phyloP scores from a whole-genome alignment of 1,140 invertebrate species.

The Portunus trituberculatus region DNA sequence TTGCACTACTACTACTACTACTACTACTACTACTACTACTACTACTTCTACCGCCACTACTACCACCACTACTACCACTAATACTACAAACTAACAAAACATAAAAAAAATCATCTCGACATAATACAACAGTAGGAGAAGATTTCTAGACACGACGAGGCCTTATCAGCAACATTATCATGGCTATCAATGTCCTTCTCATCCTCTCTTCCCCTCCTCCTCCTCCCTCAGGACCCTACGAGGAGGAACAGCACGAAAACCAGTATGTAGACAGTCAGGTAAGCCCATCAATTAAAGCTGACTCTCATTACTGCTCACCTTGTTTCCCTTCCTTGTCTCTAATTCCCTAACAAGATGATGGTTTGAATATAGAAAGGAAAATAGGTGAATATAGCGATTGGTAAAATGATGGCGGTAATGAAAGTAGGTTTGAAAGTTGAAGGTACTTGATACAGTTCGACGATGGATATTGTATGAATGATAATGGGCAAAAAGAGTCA shows the following conservation, averaged over 20 bases:
- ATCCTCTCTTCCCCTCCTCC: not conserved
- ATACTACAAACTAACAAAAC: not conserved
- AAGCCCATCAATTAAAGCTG: not conserved
- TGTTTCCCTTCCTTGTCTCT: not conserved
- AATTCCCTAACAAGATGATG: no score
- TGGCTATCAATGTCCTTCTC: not conserved
- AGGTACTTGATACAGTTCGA: no score
- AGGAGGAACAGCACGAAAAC: not conserved
- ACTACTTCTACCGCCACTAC: slow-evolving; percentile 34
- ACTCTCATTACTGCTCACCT: not conserved
- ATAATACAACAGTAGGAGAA: no score
- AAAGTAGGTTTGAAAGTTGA: no score
- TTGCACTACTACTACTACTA: not conserved
- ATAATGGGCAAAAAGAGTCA: no score
- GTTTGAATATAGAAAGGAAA: no score
- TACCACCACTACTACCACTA: slow-evolving; percentile 13
- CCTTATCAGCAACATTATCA: not conserved
- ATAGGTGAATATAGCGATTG: no score
- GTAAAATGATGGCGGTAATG: no score
- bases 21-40: slow-evolving; percentile 40
- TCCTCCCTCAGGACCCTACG: not conserved
- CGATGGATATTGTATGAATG: no score
- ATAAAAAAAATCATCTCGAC: no score
- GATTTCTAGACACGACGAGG: not conserved
- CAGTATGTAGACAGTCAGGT: not conserved